Evolutionary conservation across 1,140 invertebrate genomes (phyloP).

Genomic region (Lordiphosa mommai): DNA sequence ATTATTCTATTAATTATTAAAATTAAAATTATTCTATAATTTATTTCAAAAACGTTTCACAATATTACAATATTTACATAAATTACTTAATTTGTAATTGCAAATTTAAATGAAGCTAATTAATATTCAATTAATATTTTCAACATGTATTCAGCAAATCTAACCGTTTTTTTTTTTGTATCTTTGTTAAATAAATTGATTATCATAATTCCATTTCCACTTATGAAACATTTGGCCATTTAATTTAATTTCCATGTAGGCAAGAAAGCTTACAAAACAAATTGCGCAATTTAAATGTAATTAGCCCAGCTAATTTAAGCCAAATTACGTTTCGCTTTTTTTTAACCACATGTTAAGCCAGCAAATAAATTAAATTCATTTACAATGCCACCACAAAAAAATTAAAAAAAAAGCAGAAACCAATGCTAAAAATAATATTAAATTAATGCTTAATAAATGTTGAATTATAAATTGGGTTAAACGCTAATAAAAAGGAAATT

Average conservation of each 20-base stretch:
- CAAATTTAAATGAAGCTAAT: slow-evolving; percentile 14
- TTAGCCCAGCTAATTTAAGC: slow-evolving; percentile 62
- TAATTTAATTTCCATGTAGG: slow-evolving; percentile 20
- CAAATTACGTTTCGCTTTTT: slow-evolving; percentile 24
- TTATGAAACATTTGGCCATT: slow-evolving; percentile 3
- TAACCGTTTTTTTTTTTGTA: too few relatives aligned
- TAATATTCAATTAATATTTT: slow-evolving; percentile 33
- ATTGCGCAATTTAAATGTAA: slow-evolving; percentile 61
- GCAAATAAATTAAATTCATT: slow-evolving; percentile 39
- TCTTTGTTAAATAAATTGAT: slow-evolving; percentile 5
- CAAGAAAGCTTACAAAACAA: slow-evolving; percentile 31
- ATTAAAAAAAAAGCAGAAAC: neutral
- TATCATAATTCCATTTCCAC: slow-evolving; percentile 4
- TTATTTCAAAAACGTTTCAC: too few relatives aligned
- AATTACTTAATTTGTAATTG: too few relatives aligned
- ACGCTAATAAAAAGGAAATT: slow-evolving; percentile 7
- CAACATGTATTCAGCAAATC: slow-evolving; percentile 9
- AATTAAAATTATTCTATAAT: too few relatives aligned
- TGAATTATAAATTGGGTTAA: slow-evolving; percentile 51
- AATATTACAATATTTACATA: too few relatives aligned
- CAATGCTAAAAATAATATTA: slow-evolving; percentile 28
- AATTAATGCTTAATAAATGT: slow-evolving; percentile 47
- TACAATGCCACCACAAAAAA: slow-evolving; percentile 11
- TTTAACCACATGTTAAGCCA: slow-evolving; percentile 27
- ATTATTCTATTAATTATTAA: too few relatives aligned